Percentiles rank a stretch among this genome's conserved stretches.
Evolutionary conservation across 1,140 invertebrate species (phyloP).

Genomic region (Pseudomyrmex concolor): DNA sequence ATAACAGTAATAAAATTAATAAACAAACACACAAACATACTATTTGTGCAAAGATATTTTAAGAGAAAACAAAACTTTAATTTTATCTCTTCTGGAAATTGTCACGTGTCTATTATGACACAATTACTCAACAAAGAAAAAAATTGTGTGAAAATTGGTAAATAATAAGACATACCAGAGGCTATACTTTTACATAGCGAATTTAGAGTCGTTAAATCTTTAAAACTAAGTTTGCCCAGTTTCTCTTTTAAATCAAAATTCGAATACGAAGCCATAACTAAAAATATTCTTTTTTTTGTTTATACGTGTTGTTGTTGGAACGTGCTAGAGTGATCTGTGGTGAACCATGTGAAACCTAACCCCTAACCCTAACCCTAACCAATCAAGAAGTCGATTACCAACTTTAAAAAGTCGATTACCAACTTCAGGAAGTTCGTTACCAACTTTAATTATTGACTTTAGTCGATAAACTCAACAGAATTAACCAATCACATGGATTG

Average conservation of each 20-base stretch:
- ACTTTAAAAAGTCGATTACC: no score
- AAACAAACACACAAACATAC: no score
- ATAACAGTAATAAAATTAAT: background rate
- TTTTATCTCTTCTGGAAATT: no score
- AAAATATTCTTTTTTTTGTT: constrained; percentile 34
- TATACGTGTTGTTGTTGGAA: no score
- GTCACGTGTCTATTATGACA: background rate
- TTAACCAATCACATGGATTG: no score
- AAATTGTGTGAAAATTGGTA: constrained; percentile 59
- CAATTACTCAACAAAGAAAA: constrained; percentile 17
- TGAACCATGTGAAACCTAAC: no score
- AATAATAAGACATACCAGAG: constrained; percentile 69
- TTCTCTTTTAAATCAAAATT: constrained; percentile 70
- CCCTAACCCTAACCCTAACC: no score
- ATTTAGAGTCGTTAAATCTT: constrained; percentile 68
- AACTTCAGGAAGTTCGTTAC: no score
- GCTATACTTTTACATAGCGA: constrained; percentile 74
- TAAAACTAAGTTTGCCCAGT: constrained; percentile 63
- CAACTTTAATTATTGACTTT: no score
- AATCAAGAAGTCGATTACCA: no score
- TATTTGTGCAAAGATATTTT: background rate
- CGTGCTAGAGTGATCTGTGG: no score
- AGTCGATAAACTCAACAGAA: no score
- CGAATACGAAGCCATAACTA: constrained; percentile 65
- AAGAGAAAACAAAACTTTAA: background rate